Percentiles rank a stretch among this genome's conserved stretches.
phyloP scores from a whole-genome alignment of 2,888 invertebrate species.

The Polymixis lichenea region DNA sequence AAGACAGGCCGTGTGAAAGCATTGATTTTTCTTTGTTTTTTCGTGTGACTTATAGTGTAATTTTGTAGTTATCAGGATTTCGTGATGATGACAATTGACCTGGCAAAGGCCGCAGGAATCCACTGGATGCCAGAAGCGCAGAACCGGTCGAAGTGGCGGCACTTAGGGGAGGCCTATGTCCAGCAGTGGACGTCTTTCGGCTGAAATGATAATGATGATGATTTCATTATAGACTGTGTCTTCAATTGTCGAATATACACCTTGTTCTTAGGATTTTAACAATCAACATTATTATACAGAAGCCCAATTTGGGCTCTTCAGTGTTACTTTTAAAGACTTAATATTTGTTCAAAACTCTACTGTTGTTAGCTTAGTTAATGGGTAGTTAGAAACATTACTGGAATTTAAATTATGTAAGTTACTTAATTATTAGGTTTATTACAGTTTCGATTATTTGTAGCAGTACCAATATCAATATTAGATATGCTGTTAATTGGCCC shows the following conservation, averaged over 20 bases:
- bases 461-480: not conserved
- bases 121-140: too few relatives aligned
- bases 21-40: too few relatives aligned
- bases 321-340: constrained; percentile 13
- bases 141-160: too few relatives aligned
- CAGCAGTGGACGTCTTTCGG: too few relatives aligned
- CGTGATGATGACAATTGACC: too few relatives aligned
- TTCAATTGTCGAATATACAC: not conserved
- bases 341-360: constrained; percentile 6
- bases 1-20: too few relatives aligned
- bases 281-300: not conserved
- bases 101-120: too few relatives aligned
- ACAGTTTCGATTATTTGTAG: not conserved
- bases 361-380: not conserved
- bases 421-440: not conserved
- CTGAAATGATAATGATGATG: too few relatives aligned
- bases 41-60: too few relatives aligned
- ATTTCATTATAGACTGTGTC: too few relatives aligned
- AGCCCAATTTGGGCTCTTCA: not conserved
- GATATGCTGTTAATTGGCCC: not conserved
- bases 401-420: not conserved
- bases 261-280: not conserved
- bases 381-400: not conserved
- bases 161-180: too few relatives aligned
- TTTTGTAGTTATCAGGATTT: too few relatives aligned